Percentiles rank a stretch among this genome's conserved stretches.
Conservation (phyloP, 1,140 invertebrate species). For the Drosophila chauvacae region DNA sequence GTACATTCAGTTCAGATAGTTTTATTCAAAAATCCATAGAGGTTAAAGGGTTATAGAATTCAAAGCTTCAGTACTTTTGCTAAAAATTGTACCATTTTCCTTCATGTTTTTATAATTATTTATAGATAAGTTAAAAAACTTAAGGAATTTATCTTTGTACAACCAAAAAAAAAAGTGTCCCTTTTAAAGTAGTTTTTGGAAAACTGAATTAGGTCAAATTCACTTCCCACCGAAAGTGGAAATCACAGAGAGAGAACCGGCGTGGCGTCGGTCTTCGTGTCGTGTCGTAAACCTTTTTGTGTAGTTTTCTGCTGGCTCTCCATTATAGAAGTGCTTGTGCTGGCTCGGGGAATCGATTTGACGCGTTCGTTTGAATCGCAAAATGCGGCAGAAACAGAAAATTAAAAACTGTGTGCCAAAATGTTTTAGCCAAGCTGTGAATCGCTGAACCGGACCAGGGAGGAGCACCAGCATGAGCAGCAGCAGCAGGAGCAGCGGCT, state of each 20-base stretch:
- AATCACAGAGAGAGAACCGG: slow-evolving; percentile 1
- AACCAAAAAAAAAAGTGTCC: not conserved
- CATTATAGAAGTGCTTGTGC: slow-evolving; percentile 1
- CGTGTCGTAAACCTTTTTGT: slow-evolving; percentile 13
- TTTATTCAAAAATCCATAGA: not conserved
- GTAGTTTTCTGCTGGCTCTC: slow-evolving; percentile 13
- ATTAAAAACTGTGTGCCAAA: slow-evolving; percentile 22
- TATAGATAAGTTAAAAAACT: not conserved
- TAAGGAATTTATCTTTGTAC: not conserved
- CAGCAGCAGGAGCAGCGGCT: not conserved
- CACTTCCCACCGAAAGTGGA: not conserved
- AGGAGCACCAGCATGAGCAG: not conserved
- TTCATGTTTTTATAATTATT: not conserved
- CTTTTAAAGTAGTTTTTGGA: not conserved
- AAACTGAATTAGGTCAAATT: slow-evolving; percentile 18
- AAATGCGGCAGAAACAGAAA: slow-evolving; percentile 19
- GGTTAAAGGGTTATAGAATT: no score
- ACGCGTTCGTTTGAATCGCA: slow-evolving; percentile 7
- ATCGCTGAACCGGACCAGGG: slow-evolving; percentile 14
- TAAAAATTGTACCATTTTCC: not conserved
- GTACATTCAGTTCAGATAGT: not conserved
- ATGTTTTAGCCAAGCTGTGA: slow-evolving; percentile 24
- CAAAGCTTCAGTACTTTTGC: not conserved
- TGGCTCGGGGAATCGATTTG: slow-evolving; percentile 12
- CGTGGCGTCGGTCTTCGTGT: not conserved